Percentiles rank a stretch among this genome's conserved stretches.
phyloP scores from a whole-genome alignment of 2,888 invertebrate species.

The Myopa testacea region DNA sequence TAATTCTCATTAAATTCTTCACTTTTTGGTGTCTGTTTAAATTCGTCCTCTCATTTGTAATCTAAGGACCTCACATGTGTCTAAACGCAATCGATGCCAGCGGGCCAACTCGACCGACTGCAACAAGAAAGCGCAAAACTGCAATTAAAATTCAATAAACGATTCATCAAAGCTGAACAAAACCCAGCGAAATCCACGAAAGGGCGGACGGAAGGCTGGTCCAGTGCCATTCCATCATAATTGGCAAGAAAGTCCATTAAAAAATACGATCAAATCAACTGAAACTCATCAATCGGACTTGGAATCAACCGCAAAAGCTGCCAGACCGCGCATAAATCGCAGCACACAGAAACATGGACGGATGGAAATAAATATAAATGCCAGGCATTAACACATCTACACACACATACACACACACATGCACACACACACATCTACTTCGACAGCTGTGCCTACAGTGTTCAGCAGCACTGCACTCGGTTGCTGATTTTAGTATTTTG shows the following conservation, averaged over 20 bases:
- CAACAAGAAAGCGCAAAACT: not conserved
- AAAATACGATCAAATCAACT: not conserved
- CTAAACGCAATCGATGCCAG: too few species aligned
- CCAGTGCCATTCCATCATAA: not conserved
- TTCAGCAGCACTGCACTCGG: not conserved
- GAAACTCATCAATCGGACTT: not conserved
- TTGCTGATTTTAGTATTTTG: not conserved
- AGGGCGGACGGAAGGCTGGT: too few species aligned
- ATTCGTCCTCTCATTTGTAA: too few species aligned
- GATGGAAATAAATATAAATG: too few species aligned
- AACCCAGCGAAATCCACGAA: not conserved
- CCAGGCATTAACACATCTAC: not conserved
- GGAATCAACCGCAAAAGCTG: not conserved
- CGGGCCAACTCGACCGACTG: not conserved
- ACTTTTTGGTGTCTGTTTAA: too few species aligned
- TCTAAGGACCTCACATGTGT: too few species aligned
- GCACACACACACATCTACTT: not conserved
- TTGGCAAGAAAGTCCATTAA: constrained; percentile 1
- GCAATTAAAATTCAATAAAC: not conserved
- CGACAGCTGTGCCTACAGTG: not conserved
- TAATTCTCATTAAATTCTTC: too few species aligned
- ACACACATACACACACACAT: constrained; percentile 3
- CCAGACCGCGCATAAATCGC: not conserved
- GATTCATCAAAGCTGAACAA: not conserved
- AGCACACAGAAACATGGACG: not conserved